Base-by-base conservation (phyloP, 2,888 invertebrate genomes). In the Plagodis dolabraria region DNA sequence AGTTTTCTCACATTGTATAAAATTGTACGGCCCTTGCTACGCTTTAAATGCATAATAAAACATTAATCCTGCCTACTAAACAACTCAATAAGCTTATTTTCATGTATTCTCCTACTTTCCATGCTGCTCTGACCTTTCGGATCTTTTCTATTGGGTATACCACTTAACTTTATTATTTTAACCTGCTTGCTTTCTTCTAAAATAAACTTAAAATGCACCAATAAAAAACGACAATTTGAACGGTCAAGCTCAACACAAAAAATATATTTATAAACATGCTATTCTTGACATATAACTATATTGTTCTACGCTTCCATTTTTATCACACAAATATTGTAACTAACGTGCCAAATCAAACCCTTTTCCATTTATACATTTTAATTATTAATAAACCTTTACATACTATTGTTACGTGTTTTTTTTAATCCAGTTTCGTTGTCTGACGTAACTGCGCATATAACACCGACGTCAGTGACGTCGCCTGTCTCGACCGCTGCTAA, bases 371-470 rank as follows among this genome's bases (percentile, higher is more conserved):
- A 76, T 80, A 74, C 76, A 79, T 83, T 76, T 82, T 75, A 68
- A 78, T 76, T 72, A 76, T 76, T 68, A 87, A 85, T 83, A 85
- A 87, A 86, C 70, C 68, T 85, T 77, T 76, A 74, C 72, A 77
- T 71, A 57, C 53, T 58, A 57, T 61, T 35, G 38, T 53, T 12
- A 45, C 53, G 58, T 53, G 57, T 66, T 60, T 51, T 44, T 57
- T 35, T 58, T 40, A 38, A 50, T 73, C 68, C 75, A 90, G 93
- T 93, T 69, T 93, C 94, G 74, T 89, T 94, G 66, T 91, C 93
- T 74, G 94, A 93, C 76, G 93, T 92, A 68, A 90, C 93, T 75
- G 92, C 93, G 65, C 87, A 92, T 77, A 93, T 93, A 77, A 89
- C 93, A 10, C 90, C 93, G 50, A 91, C 91, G 34, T 89, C 89